phyloP scores from a whole-genome alignment of 23 tunicate species.

The Ascidia mentula region DNA sequence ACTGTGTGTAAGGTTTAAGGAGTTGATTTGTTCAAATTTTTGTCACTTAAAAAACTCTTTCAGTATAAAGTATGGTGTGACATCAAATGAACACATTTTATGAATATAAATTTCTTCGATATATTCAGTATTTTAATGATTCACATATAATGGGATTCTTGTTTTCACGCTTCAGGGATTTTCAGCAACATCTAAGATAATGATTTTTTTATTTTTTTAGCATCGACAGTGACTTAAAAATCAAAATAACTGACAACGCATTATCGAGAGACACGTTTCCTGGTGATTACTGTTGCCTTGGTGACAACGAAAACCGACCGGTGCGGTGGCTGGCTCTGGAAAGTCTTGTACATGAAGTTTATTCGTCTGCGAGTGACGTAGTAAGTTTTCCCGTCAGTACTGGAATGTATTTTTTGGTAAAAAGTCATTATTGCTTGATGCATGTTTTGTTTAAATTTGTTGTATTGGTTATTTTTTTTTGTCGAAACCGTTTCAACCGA shows the following conservation, averaged over 20 bases:
- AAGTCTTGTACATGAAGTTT: constrained; percentile 79
- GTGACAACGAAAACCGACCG: constrained; percentile 89
- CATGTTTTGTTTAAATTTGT: too few relatives aligned
- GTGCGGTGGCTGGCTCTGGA: constrained; percentile 93
- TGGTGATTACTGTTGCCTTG: constrained; percentile 89
- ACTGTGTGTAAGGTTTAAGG: constrained; percentile 94
- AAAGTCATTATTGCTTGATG: too few relatives aligned
- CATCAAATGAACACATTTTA: too few relatives aligned
- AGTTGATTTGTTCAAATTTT: too few relatives aligned
- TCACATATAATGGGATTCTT: too few relatives aligned
- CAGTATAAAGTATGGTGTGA: too few relatives aligned
- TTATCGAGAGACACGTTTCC: constrained; percentile 87
- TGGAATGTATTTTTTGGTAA: too few relatives aligned
- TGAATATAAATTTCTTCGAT: not conserved
- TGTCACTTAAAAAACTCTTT: too few relatives aligned
- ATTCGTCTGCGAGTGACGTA: constrained; percentile 92
- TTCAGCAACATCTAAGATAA: too few relatives aligned
- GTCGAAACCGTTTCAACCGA: too few relatives aligned
- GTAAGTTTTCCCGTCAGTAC: constrained; percentile 28
- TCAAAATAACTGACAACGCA: constrained; percentile 84
- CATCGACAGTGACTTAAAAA: constrained; percentile 52
- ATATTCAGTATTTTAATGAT: not conserved
- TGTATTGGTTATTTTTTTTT: too few relatives aligned
- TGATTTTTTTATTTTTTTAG: not conserved
- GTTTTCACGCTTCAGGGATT: too few relatives aligned